Conservation (phyloP, 2,113 vertebrate species). For the Epinephelus lanceolatus region DNA sequence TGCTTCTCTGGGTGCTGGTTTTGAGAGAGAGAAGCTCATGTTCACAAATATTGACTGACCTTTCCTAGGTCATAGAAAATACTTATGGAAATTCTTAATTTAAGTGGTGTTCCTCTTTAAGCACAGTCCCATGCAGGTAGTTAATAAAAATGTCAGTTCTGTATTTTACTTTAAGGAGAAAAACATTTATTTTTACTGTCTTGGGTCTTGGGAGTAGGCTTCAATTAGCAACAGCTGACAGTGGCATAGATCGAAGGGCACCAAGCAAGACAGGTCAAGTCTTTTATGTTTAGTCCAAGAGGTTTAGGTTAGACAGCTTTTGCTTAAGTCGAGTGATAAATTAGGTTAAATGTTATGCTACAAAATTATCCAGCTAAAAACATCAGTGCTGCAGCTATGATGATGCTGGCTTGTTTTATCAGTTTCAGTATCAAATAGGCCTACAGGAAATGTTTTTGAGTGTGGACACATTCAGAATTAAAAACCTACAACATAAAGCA, state of each 20-base stretch:
- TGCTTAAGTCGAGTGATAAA: conserved; percentile 18
- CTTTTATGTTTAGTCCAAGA: neutral
- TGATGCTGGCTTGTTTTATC: neutral
- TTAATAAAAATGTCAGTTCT: neutral
- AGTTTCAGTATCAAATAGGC: neutral
- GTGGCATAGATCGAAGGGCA: no score
- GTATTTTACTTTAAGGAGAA: neutral
- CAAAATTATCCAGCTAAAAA: neutral
- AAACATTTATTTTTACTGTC: neutral
- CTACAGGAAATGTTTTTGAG: neutral
- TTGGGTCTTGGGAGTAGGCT: no score
- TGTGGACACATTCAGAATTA: neutral
- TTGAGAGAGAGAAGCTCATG: no score
- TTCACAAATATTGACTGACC: no score
- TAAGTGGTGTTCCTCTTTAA: no score
- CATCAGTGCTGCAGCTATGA: neutral
- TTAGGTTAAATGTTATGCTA: neutral
- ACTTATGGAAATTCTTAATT: no score
- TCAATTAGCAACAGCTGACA: no score
- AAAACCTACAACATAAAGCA: neutral
- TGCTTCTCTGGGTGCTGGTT: no score
- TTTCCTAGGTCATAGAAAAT: no score
- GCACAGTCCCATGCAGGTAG: neutral
- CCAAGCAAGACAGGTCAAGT: no score
- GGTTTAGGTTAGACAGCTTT: neutral